Percentiles rank a stretch among this genome's conserved stretches.
Evolutionary conservation across 1,140 invertebrate genomes (phyloP).

Genomic region (Tetraneura akinire): DNA sequence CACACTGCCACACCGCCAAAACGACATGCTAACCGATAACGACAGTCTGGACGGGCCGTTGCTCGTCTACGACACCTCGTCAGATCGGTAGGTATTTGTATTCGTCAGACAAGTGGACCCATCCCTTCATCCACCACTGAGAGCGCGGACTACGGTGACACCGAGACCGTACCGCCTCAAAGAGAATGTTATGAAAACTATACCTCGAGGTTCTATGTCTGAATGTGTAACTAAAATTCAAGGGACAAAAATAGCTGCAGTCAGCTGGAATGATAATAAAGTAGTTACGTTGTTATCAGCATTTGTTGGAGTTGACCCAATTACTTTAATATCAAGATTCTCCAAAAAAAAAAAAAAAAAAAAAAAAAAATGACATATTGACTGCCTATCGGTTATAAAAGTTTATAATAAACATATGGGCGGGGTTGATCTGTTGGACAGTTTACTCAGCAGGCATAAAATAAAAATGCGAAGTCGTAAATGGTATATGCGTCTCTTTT

Average conservation of each 20-base stretch:
- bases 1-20: slow-evolving; percentile 52
- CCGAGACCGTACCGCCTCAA: no score
- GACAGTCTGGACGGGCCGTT: no score
- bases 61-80: no score
- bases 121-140: no score
- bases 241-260: slow-evolving; percentile 43
- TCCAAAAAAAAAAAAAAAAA: slow-evolving; percentile 46
- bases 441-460: slow-evolving; percentile 57
- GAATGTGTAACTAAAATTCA: slow-evolving; percentile 27
- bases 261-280: slow-evolving; percentile 58
- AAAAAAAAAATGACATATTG: slow-evolving; percentile 11
- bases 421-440: slow-evolving; percentile 58
- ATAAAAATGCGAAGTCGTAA: slow-evolving; percentile 56
- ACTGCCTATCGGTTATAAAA: slow-evolving; percentile 55
- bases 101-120: no score
- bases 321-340: slow-evolving; percentile 56
- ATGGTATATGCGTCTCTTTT: no score
- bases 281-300: slow-evolving; percentile 58
- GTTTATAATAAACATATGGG: slow-evolving; percentile 56
- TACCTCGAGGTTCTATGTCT: slow-evolving; percentile 7
- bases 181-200: slow-evolving; percentile 53
- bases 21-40: slow-evolving; percentile 54
- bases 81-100: no score
- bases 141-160: no score
- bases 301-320: slow-evolving; percentile 58